A percentile compares a stretch with the other conserved stretches of the same genome.
Evolutionary conservation across 2,888 invertebrate species (phyloP).

Genomic region (Heliconius charithonia): DNA sequence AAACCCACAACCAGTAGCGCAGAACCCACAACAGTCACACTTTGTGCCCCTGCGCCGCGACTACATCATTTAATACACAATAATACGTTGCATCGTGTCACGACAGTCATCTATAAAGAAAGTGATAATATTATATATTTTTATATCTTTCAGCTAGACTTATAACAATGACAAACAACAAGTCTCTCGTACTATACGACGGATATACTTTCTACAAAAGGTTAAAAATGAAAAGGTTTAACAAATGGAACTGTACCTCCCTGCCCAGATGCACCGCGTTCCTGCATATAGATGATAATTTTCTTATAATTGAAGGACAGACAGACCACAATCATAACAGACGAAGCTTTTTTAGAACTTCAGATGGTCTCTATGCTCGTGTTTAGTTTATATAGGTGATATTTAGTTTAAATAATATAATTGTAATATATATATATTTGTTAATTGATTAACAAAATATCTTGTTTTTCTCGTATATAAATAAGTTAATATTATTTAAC

Average conservation of each 20-base stretch:
- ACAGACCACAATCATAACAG: slow-evolving; percentile 40
- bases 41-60: too few relatives aligned
- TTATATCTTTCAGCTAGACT: slow-evolving; percentile 42
- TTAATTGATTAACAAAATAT: too few relatives aligned
- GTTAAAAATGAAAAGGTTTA: slow-evolving; percentile 42
- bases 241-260: slow-evolving; percentile 55
- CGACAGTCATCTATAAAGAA: too few relatives aligned
- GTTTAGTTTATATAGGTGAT: slow-evolving; percentile 17
- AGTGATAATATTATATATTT: background rate
- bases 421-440: background rate
- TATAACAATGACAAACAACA: slow-evolving; percentile 53
- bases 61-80: too few relatives aligned
- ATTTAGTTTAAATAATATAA: background rate
- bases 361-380: slow-evolving; percentile 34
- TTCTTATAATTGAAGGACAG: slow-evolving; percentile 29
- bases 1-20: too few relatives aligned
- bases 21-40: too few relatives aligned
- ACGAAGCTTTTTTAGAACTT: slow-evolving; percentile 18
- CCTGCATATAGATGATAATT: slow-evolving; percentile 37
- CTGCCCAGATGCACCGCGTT: slow-evolving; percentile 45
- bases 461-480: too few relatives aligned
- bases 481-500: too few relatives aligned
- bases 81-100: too few relatives aligned
- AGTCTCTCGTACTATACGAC: slow-evolving; percentile 45
- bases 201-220: slow-evolving; percentile 50